Percentiles rank a stretch among this genome's conserved stretches.
Conservation (phyloP, 2,888 invertebrate species). For the Amorpha juglandis region DNA sequence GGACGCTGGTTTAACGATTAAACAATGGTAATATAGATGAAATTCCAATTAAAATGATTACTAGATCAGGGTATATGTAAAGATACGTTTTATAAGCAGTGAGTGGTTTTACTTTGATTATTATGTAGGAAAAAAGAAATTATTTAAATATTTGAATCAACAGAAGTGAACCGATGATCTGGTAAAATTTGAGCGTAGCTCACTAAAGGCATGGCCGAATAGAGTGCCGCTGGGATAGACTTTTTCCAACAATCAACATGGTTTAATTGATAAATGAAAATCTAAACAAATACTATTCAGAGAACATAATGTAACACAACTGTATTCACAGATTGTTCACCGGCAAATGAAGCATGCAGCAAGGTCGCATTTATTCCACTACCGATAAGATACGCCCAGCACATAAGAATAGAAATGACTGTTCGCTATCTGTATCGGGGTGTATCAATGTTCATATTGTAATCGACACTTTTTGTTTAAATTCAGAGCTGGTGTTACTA, state of each 20-base stretch:
- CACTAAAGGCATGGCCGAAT: too few relatives aligned
- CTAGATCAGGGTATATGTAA: background rate
- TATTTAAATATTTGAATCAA: too few relatives aligned
- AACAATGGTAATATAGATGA: too few relatives aligned
- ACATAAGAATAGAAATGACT: conserved; percentile 2
- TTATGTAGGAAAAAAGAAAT: background rate
- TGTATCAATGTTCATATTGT: background rate
- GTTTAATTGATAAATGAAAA: too few relatives aligned
- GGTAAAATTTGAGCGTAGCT: too few relatives aligned
- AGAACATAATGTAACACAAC: background rate
- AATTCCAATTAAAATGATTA: too few relatives aligned
- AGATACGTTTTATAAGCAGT: too few relatives aligned
- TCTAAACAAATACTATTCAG: background rate
- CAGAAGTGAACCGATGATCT: too few relatives aligned
- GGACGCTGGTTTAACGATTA: too few relatives aligned
- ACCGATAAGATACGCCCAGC: background rate
- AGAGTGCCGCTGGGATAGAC: too few relatives aligned
- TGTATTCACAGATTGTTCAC: background rate
- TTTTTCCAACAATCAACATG: too few relatives aligned
- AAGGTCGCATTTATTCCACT: conserved; percentile 15
- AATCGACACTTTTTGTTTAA: background rate
- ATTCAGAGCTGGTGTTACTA: conserved; percentile 4
- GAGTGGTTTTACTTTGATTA: too few relatives aligned
- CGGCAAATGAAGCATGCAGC: background rate
- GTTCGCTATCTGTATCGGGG: background rate